Conservation (phyloP, 2,113 vertebrate genomes). For the Plestiodon gilberti region DNA sequence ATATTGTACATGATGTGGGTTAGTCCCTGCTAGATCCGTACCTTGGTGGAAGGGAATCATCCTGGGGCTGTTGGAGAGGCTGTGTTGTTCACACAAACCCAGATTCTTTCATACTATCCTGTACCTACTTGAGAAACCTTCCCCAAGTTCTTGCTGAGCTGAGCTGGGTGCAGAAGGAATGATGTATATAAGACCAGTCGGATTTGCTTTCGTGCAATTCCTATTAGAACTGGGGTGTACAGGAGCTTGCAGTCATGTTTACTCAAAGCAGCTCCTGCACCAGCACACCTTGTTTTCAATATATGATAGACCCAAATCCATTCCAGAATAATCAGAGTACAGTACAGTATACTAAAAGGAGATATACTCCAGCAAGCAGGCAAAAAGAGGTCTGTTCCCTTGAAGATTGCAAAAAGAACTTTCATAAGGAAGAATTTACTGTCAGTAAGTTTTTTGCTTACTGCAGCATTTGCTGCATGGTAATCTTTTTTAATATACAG, state of each 20-base stretch:
- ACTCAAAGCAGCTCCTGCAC: not conserved
- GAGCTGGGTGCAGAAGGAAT: not conserved
- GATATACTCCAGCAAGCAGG: not conserved
- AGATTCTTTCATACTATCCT: not conserved
- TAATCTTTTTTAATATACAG: not conserved
- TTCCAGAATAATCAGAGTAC: not conserved
- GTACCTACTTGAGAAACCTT: not conserved
- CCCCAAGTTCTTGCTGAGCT: too few relatives aligned
- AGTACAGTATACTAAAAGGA: not conserved
- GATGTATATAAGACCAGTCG: not conserved
- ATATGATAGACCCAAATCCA: not conserved
- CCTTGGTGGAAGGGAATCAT: not conserved
- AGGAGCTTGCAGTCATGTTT: not conserved
- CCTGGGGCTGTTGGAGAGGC: not conserved
- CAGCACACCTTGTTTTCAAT: not conserved
- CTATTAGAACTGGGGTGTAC: not conserved
- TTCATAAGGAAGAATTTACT: not conserved
- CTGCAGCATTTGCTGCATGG: not conserved
- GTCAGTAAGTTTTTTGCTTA: not conserved
- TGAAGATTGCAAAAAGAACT: not conserved
- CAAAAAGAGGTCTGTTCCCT: not conserved
- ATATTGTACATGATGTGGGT: not conserved
- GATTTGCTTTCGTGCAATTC: not conserved
- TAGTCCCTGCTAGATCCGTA: not conserved
- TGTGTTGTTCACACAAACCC: not conserved